Evolutionary conservation across 2,797 vertebrate genomes (phyloP).

Genomic region (Argentina silus): DNA sequence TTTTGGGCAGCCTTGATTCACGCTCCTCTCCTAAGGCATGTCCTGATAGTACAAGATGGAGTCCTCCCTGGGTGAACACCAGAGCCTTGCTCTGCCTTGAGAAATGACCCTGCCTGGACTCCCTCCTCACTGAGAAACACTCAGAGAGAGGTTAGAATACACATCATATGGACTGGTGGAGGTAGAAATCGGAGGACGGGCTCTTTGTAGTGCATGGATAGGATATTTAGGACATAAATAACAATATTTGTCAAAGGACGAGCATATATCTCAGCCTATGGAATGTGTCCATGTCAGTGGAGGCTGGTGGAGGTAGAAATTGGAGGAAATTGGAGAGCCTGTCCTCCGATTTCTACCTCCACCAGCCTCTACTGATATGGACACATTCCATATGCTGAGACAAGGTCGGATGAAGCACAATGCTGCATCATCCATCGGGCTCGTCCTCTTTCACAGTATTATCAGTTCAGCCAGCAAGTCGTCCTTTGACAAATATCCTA

Average conservation of each 20-base stretch:
- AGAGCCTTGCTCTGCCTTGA: conserved; percentile 24
- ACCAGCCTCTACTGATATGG: too few species aligned
- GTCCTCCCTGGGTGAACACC: conserved; percentile 13
- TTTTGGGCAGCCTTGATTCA: conserved; percentile 35
- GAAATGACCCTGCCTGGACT: conserved; percentile 27
- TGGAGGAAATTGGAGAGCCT: too few species aligned
- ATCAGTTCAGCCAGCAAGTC: conserved; percentile 40
- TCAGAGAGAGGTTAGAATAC: conserved; percentile 6
- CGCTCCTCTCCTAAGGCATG: conserved; percentile 31
- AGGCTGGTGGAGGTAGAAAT: too few species aligned
- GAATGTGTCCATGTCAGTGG: too few species aligned
- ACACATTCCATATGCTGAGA: conserved; percentile 22
- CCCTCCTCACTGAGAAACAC: neutral
- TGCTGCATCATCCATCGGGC: conserved; percentile 26
- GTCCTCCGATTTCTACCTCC: too few species aligned
- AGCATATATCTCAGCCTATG: too few species aligned
- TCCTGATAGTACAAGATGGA: conserved; percentile 52
- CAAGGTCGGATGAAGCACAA: conserved; percentile 18
- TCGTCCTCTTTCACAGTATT: conserved; percentile 32
- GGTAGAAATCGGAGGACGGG: too few species aligned
- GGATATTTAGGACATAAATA: too few species aligned
- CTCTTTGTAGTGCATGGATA: too few species aligned
- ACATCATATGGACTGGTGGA: conserved; percentile 7
- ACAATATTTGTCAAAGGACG: too few species aligned
- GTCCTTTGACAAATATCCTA: conserved; percentile 20